Evolutionary conservation across 2,888 invertebrate genomes (phyloP).

Genomic region (Caenorhabditis drosophilae): DNA sequence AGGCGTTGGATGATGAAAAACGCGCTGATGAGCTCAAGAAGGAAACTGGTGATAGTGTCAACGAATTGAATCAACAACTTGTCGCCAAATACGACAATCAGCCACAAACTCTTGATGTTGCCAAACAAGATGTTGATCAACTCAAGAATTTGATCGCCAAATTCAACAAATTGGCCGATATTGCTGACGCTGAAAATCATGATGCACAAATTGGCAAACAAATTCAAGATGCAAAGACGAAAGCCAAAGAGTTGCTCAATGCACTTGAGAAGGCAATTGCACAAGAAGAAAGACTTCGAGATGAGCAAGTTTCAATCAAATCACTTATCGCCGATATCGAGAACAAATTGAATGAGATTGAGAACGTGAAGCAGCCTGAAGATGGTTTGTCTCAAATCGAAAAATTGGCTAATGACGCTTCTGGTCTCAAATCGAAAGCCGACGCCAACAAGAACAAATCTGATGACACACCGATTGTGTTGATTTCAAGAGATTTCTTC

Average conservation of each 20-base stretch:
- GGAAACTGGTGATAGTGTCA: conserved; percentile 16
- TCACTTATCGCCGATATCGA: conserved; percentile 1
- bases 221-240: conserved; percentile 19
- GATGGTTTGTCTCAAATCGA: conserved; percentile 17
- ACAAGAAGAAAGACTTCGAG: conserved; percentile 4
- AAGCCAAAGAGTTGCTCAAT: conserved; percentile 16
- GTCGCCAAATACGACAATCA: conserved; percentile 29
- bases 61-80: conserved; percentile 25
- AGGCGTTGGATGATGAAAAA: conserved; percentile 31
- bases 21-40: conserved; percentile 33
- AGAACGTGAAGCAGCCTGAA: conserved; percentile 2
- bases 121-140: conserved; percentile 24
- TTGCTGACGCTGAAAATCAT: conserved; percentile 1
- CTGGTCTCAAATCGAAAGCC: conserved; percentile 10
- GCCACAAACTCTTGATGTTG: conserved; percentile 32
- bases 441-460: conserved; percentile 11
- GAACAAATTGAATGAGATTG: conserved; percentile 1
- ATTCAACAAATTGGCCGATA: background rate
- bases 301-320: conserved; percentile 4
- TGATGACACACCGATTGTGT: conserved; percentile 1
- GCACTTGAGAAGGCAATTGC: conserved; percentile 12
- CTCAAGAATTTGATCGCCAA: conserved; percentile 23
- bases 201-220: conserved; percentile 16
- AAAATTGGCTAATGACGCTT: conserved; percentile 15
- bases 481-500: conserved; percentile 30